phyloP scores from a whole-genome alignment of 2,888 invertebrate genomes.

The Brachypalpus laphriformis region DNA sequence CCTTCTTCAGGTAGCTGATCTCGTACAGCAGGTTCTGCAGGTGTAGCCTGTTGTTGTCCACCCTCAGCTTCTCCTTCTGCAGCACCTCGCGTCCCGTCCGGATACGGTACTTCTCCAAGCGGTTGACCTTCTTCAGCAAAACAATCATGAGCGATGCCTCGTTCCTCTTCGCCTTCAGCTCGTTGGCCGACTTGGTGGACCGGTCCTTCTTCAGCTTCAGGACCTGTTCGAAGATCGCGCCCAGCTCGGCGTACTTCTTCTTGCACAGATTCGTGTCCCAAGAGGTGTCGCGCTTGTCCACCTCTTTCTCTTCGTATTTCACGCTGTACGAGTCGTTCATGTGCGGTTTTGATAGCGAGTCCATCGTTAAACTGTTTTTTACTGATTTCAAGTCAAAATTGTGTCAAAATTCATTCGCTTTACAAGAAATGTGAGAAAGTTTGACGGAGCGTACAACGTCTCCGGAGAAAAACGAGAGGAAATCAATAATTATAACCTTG shows the following conservation, averaged over 20 bases:
- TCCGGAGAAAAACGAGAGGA: neutral
- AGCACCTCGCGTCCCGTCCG: slow-evolving; percentile 92
- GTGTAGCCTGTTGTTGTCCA: slow-evolving; percentile 94
- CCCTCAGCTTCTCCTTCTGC: slow-evolving; percentile 92
- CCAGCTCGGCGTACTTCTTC: slow-evolving; percentile 86
- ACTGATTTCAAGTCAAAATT: neutral
- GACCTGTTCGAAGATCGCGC: slow-evolving; percentile 88
- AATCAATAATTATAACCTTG: neutral
- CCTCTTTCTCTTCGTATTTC: slow-evolving; percentile 71
- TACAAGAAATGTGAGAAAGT: neutral
- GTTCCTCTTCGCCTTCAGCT: slow-evolving; percentile 87
- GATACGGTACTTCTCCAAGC: slow-evolving; percentile 94
- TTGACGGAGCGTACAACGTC: neutral
- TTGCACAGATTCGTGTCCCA: slow-evolving; percentile 66
- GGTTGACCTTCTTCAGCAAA: slow-evolving; percentile 94
- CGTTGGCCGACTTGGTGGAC: slow-evolving; percentile 84
- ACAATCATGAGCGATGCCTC: slow-evolving; percentile 91
- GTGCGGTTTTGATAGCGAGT: slow-evolving; percentile 42
- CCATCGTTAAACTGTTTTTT: slow-evolving; percentile 31
- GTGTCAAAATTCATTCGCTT: neutral
- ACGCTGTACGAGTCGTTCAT: slow-evolving; percentile 54
- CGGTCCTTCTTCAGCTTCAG: slow-evolving; percentile 86
- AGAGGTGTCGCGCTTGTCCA: slow-evolving; percentile 55
- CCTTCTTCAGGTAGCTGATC: slow-evolving; percentile 95
- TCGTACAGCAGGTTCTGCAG: slow-evolving; percentile 97